A percentile compares a stretch with the other conserved stretches of the same genome.
These are phyloP conservation scores for Tautogolabrus adspersus DNA, from an alignment of 2,113 vertebrate species.

Conservation along the genomic window DNA sequence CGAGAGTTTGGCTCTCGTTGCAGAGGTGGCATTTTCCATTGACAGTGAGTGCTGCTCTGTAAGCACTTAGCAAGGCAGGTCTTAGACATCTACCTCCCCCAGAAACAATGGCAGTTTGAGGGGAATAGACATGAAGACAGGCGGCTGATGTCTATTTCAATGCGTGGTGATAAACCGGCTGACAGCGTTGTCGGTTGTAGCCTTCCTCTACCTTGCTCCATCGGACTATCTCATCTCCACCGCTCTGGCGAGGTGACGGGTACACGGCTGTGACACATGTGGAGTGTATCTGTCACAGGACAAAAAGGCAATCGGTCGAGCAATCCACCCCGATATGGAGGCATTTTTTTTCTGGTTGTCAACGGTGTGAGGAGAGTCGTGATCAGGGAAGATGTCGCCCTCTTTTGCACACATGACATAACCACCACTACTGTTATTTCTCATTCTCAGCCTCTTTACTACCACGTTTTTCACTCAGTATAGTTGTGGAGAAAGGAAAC, in stretches of 20 bases:
- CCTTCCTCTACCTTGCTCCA: conserved; percentile 9
- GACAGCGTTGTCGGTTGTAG: conserved; percentile 31
- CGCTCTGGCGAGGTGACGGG: conserved; percentile 37
- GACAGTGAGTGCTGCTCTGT: conserved; percentile 60
- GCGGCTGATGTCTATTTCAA: conserved; percentile 64
- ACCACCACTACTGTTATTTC: not conserved
- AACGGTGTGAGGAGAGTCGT: conserved; percentile 30
- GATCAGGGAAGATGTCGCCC: conserved; percentile 49
- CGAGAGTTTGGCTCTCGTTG: conserved; percentile 1
- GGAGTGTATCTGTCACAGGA: conserved; percentile 70
- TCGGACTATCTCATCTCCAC: conserved; percentile 43
- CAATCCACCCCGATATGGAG: conserved; percentile 49
- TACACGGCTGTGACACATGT: conserved; percentile 60
- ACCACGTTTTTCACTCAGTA: not conserved
- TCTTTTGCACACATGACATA: conserved; percentile 14
- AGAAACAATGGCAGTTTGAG: conserved; percentile 47
- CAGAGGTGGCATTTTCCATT: conserved; percentile 41
- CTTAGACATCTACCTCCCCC: conserved; percentile 53
- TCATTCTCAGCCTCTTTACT: not conserved
- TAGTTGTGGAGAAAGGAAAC: not conserved
- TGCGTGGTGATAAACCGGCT: conserved; percentile 57
- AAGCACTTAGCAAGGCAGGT: conserved; percentile 65
- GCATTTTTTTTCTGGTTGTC: conserved; percentile 49
- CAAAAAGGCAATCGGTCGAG: conserved; percentile 61
- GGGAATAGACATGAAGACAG: conserved; percentile 41